Evolutionary conservation across 2,888 invertebrate genomes (phyloP), one percentile per base, ranked within the genome.

Genomic region (Notocelia uddmanniana): DNA sequence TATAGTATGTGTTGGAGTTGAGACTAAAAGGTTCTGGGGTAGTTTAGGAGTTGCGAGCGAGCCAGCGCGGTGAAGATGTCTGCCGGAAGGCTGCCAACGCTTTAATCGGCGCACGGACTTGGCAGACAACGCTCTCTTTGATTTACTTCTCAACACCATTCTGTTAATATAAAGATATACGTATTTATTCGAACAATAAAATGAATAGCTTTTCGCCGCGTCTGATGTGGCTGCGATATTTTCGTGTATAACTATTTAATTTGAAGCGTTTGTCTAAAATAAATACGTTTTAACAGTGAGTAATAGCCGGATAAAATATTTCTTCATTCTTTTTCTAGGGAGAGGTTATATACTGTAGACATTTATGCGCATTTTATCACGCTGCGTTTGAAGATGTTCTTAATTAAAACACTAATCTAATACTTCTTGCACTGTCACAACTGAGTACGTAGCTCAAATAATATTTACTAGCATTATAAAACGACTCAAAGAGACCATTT

Each of bases 101-200:
- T 87, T 84, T 87, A 86, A 87, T 87, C 86, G 84, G 76, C 78
- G 77, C 74, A 79, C 77, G 78, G 84, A 85, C 84, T 92, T 93
- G 93, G 92, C 93, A 91, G 79, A 83, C 83, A 83, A 82, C 83
- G 74, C 74, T 77, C 81, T 80, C 84, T 89, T 88, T 92, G 92
- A 93, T 92, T 91, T 92, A 91, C 88, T 88, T 88, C 90, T 90
- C 90, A 89, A 84, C 89, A 89, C 85, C 84, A 84, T 80, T 77
- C 83, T 81, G 82, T 80, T 77, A 78, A 82, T 84, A 82, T 88
- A 87, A 55, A 72, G 48, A 68, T 68, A 64, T 37, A 68, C 67
- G 19, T 68, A 72, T 68, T 72, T 68, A 72, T 72, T 72, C 62
- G 62, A 34, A 57, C 60, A 37, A 68, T 72, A 72, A 72, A 72